These are phyloP conservation scores for Lutjanus campechanus DNA, from an alignment of 2,797 vertebrate species.

Conservation along the genomic window DNA sequence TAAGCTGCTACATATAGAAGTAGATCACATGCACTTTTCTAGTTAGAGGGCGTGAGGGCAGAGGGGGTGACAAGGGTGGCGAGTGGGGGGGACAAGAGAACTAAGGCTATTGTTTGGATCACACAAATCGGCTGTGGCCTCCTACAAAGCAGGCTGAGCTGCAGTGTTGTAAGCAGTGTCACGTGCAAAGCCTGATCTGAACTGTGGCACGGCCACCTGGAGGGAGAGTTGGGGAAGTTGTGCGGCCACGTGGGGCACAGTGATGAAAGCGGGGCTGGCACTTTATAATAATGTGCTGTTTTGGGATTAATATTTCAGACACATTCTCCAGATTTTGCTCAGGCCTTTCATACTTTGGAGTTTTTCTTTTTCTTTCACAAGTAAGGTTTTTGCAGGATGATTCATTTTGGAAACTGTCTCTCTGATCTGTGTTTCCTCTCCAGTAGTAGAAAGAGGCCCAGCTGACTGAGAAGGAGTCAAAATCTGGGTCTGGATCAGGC, in stretches of 20 bases:
- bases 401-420: conserved; percentile 45
- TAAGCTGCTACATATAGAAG: conserved; percentile 72
- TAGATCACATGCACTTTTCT: conserved; percentile 78
- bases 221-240: conserved; percentile 10
- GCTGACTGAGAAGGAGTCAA: conserved; percentile 43
- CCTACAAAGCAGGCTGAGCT: conserved; percentile 70
- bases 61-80: background rate
- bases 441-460: conserved; percentile 24
- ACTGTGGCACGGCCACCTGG: conserved; percentile 47
- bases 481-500: conserved; percentile 54
- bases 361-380: conserved; percentile 8
- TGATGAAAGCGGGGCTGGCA: conserved; percentile 8
- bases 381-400: conserved; percentile 17
- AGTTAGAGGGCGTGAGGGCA: conserved; percentile 26
- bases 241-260: conserved; percentile 8
- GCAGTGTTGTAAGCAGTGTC: conserved; percentile 68
- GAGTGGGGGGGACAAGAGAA: conserved; percentile 48
- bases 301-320: conserved; percentile 21
- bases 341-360: background rate
- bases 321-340: background rate
- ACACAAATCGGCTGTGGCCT: conserved; percentile 77
- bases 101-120: conserved; percentile 80
- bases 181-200: conserved; percentile 68
- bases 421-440: conserved; percentile 28
- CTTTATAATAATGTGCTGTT: conserved; percentile 15